Conservation (phyloP, 2,888 invertebrate species). For the Mythimna lalbum region DNA sequence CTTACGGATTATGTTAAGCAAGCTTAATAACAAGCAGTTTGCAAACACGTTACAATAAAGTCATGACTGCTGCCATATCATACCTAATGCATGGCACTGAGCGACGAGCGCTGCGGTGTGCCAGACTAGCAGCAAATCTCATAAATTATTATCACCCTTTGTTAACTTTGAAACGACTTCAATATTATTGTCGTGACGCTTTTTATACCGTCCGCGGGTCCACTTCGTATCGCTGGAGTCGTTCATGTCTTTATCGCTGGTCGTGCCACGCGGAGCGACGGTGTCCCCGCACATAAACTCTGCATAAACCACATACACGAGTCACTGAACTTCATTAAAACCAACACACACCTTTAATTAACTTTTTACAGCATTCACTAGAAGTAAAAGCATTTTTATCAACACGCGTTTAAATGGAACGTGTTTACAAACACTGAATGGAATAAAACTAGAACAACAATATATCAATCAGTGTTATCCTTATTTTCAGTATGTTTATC, state of each 20-base stretch:
- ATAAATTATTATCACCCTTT: slow-evolving; percentile 51
- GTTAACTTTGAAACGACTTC: slow-evolving; percentile 49
- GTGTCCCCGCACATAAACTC: slow-evolving; percentile 57
- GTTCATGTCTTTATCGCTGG: slow-evolving; percentile 72
- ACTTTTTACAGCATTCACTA: slow-evolving; percentile 33
- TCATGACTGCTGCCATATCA: slow-evolving; percentile 17
- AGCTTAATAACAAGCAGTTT: no score
- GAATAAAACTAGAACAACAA: slow-evolving; percentile 16
- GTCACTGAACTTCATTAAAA: slow-evolving; percentile 65
- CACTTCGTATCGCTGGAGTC: slow-evolving; percentile 64
- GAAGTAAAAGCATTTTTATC: slow-evolving; percentile 28
- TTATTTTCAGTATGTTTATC: slow-evolving; percentile 48
- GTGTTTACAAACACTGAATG: slow-evolving; percentile 31
- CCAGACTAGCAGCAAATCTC: slow-evolving; percentile 18
- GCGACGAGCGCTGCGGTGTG: slow-evolving; percentile 2
- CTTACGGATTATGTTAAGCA: not conserved
- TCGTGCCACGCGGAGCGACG: slow-evolving; percentile 65
- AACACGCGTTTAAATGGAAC: slow-evolving; percentile 7
- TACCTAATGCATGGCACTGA: slow-evolving; percentile 2
- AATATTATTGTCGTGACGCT: slow-evolving; percentile 56
- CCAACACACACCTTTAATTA: slow-evolving; percentile 41
- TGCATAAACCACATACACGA: slow-evolving; percentile 56
- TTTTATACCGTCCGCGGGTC: slow-evolving; percentile 67
- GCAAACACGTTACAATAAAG: slow-evolving; percentile 22
- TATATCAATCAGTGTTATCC: slow-evolving; percentile 30